Evolutionary conservation across 1,140 invertebrate genomes (phyloP).

Genomic region (Drosophila mayri): DNA sequence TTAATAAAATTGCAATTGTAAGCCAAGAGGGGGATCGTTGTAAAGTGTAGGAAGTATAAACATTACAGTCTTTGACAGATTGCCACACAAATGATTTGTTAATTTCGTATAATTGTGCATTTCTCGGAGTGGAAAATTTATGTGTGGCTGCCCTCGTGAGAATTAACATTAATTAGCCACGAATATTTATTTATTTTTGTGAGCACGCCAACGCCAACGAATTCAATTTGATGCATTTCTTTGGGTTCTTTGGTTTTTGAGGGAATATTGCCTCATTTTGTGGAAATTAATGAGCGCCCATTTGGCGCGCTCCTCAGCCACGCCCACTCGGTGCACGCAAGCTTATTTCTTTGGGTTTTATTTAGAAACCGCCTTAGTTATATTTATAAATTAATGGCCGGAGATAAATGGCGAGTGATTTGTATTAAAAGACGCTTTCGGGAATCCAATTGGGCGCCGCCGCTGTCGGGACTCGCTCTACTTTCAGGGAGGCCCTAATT

Average conservation of each 20-base stretch:
- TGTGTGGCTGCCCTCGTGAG: constrained; percentile 39
- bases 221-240: constrained; percentile 76
- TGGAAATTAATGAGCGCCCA: constrained; percentile 78
- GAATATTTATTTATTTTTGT: constrained; percentile 39
- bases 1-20: constrained; percentile 27
- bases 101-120: constrained; percentile 52
- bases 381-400: constrained; percentile 80
- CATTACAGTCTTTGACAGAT: constrained; percentile 36
- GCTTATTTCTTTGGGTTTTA: constrained; percentile 19
- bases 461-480: constrained; percentile 52
- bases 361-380: constrained; percentile 68
- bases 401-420: constrained; percentile 76
- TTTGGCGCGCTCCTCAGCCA: constrained; percentile 63
- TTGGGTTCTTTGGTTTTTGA: constrained; percentile 53
- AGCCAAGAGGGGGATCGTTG: neutral
- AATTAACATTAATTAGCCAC: constrained; percentile 76
- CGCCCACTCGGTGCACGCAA: constrained; percentile 72
- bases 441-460: constrained; percentile 65
- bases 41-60: constrained; percentile 20
- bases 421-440: constrained; percentile 65
- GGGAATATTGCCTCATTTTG: constrained; percentile 65
- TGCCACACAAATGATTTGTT: constrained; percentile 52
- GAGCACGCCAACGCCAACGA: constrained; percentile 58
- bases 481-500: constrained; percentile 42
- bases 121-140: constrained; percentile 58